phyloP scores from a whole-genome alignment of 2,888 invertebrate genomes.

The Melipona bicolor region DNA sequence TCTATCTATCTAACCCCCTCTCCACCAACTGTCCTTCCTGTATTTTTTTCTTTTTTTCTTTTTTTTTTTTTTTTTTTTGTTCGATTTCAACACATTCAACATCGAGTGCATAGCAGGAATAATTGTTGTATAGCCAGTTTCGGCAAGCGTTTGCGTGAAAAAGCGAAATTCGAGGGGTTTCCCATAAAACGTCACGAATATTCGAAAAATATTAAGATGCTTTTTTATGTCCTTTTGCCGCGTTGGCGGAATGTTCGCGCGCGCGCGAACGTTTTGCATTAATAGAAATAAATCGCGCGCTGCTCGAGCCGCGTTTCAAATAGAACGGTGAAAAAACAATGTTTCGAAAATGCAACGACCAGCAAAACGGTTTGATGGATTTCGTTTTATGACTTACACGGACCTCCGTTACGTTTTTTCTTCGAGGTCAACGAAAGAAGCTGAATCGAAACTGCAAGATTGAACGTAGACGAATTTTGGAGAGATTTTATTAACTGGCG shows the following conservation, averaged over 20 bases:
- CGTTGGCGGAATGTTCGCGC: not conserved
- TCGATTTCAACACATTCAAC: slow-evolving; percentile 53
- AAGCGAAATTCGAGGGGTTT: slow-evolving; percentile 49
- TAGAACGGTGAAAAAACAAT: slow-evolving; percentile 34
- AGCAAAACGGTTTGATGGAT: slow-evolving; percentile 36
- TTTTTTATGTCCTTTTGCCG: slow-evolving; percentile 39
- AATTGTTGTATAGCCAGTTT: slow-evolving; percentile 62
- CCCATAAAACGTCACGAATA: slow-evolving; percentile 54
- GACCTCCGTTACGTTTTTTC: not conserved
- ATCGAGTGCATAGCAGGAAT: slow-evolving; percentile 55
- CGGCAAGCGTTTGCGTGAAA: slow-evolving; percentile 54
- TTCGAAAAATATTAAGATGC: slow-evolving; percentile 58
- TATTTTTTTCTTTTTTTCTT: slow-evolving; percentile 12
- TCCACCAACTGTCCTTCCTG: not conserved
- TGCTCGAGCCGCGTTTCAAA: slow-evolving; percentile 15
- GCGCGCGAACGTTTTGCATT: slow-evolving; percentile 21
- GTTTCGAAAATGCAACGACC: slow-evolving; percentile 42
- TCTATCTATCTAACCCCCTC: not conserved
- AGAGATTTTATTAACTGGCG: not conserved
- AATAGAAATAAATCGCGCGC: slow-evolving; percentile 49
- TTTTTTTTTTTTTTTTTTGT: slow-evolving; percentile 14
- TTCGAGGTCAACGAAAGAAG: too few relatives aligned
- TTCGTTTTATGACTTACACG: slow-evolving; percentile 34
- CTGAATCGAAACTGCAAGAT: not conserved
- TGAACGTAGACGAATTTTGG: not conserved